Evolutionary conservation across 1,140 invertebrate genomes (phyloP).

Genomic region (Atopsyche davidsoni): DNA sequence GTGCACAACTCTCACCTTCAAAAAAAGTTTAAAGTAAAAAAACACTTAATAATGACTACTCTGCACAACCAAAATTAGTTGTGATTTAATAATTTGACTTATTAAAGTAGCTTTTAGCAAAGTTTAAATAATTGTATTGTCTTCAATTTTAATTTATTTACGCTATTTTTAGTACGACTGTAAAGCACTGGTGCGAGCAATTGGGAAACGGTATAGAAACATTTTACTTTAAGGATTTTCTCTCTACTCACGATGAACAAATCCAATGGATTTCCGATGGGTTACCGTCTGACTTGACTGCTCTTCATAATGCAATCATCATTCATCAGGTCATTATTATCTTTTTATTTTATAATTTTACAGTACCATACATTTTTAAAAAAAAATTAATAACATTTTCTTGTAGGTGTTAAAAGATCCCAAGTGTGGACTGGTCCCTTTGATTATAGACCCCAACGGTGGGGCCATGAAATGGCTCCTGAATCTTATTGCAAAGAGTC

Average conservation of each 20-base stretch:
- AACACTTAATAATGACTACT: no score
- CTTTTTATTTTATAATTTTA: constrained; percentile 23
- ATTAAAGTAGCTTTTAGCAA: no score
- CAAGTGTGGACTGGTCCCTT: constrained; percentile 53
- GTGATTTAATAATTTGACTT: no score
- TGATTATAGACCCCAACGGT: constrained; percentile 86
- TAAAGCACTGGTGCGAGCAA: constrained; percentile 55
- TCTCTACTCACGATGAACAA: constrained; percentile 71
- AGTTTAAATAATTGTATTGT: no score
- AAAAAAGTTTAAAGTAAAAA: no score
- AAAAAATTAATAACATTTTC: constrained; percentile 17
- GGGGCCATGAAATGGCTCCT: constrained; percentile 79
- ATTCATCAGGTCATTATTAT: constrained; percentile 59
- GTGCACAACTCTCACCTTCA: no score
- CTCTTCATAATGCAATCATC: constrained; percentile 77
- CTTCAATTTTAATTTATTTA: no score
- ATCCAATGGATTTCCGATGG: constrained; percentile 83
- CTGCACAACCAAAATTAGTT: no score
- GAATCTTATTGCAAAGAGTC: constrained; percentile 57
- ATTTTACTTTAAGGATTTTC: constrained; percentile 67
- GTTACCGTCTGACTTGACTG: constrained; percentile 71
- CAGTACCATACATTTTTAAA: neutral
- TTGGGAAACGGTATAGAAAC: constrained; percentile 41
- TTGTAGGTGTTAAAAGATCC: constrained; percentile 38
- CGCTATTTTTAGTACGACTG: constrained; percentile 40